phyloP scores from a whole-genome alignment of 1,140 invertebrate species.

The Goniozus legneri region DNA sequence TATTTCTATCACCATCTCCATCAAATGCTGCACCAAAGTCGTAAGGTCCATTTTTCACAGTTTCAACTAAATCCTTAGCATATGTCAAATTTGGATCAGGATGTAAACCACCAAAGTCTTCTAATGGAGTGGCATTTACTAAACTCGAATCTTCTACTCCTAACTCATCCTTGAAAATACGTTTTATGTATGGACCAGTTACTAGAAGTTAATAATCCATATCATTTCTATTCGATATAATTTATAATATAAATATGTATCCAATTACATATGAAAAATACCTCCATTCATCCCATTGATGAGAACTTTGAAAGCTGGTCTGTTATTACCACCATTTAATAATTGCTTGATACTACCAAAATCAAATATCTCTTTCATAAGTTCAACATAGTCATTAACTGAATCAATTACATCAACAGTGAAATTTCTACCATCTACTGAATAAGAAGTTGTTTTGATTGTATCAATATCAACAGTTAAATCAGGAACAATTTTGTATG shows the following conservation, averaged over 20 bases:
- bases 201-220: constrained; percentile 67
- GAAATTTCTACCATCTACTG: constrained; percentile 73
- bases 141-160: constrained; percentile 68
- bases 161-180: constrained; percentile 86
- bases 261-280: constrained; percentile 35
- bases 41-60: constrained; percentile 74
- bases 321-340: constrained; percentile 64
- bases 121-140: constrained; percentile 72
- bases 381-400: constrained; percentile 82
- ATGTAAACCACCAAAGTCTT: constrained; percentile 95
- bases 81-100: constrained; percentile 99
- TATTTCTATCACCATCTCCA: constrained; percentile 80
- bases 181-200: constrained; percentile 91
- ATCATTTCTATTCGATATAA: constrained; percentile 6
- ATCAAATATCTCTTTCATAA: constrained; percentile 98
- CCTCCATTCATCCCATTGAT: constrained; percentile 95
- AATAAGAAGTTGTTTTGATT: constrained; percentile 52
- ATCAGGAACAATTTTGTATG: constrained; percentile 78
- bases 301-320: constrained; percentile 76
- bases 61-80: constrained; percentile 80
- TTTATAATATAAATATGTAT: constrained; percentile 7
- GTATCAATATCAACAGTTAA: constrained; percentile 74
- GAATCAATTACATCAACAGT: constrained; percentile 89
- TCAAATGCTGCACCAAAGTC: constrained; percentile 98
- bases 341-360: constrained; percentile 78